Conservation (phyloP, 2,888 invertebrate genomes). For the Cosmia pyralina region DNA sequence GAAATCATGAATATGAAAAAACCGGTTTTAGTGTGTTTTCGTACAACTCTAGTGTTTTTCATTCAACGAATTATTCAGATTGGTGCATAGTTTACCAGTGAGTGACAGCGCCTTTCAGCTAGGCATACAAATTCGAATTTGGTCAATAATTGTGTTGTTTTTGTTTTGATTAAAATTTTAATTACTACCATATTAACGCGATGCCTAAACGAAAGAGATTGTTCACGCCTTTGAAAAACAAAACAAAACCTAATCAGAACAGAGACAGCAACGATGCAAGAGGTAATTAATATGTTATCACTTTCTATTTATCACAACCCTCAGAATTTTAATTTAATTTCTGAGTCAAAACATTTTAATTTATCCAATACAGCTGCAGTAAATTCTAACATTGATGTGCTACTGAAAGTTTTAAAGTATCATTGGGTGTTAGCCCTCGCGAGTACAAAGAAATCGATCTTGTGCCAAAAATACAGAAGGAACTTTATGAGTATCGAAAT, state of each 20-base stretch:
- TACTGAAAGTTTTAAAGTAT: not conserved
- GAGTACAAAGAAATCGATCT: conserved; percentile 29
- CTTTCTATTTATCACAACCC: conserved; percentile 43
- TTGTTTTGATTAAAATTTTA: conserved; percentile 61
- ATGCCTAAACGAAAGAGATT: conserved; percentile 85
- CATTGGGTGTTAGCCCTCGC: not conserved
- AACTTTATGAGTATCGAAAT: conserved; percentile 4
- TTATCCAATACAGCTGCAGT: not conserved
- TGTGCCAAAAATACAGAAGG: conserved; percentile 12
- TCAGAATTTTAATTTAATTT: conserved; percentile 4
- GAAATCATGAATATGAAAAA: not conserved
- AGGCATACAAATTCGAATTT: conserved; percentile 59
- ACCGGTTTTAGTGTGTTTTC: conserved; percentile 33
- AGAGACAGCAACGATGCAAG: conserved; percentile 58
- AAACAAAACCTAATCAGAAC: conserved; percentile 65
- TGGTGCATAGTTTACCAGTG: too few species aligned
- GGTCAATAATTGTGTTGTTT: conserved; percentile 35
- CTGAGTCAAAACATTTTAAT: not conserved
- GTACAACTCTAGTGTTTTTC: conserved; percentile 24
- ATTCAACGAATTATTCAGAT: not conserved
- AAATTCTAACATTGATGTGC: not conserved
- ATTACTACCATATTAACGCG: conserved; percentile 31
- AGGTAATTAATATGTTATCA: conserved; percentile 48
- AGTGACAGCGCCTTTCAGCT: conserved; percentile 46
- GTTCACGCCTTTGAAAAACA: conserved; percentile 79